Base-by-base conservation (phyloP, 1,140 invertebrate genomes). In the Brachionus manjavacas region DNA sequence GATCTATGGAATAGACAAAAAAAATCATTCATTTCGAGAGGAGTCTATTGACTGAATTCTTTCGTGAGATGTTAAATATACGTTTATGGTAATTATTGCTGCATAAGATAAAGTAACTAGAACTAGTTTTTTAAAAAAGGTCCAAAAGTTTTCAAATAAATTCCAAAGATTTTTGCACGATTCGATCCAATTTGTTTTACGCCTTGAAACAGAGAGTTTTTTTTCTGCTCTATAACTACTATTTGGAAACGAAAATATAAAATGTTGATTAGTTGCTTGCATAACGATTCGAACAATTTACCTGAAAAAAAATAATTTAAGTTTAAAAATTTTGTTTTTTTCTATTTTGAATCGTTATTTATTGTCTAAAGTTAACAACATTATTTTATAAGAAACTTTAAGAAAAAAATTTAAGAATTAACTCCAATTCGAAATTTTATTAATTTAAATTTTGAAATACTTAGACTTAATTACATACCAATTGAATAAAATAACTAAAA, bases 121-220 rank as follows among this genome's bases (percentile, higher is more conserved):
- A 1, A 72, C 16, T 9, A 72, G 23, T 72, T 46, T 72, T 41
- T 72, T 72, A 20, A 72, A 72, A 72, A 72, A 72, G 0, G 12
- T 72, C 68, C 68, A 72, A 72, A 72, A 72, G 23, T 72, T 72
- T 72, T 72, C 68, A 20, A 72, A 72, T 20, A 72, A 72, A 72
- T 72, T 72, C 68, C 68, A 72, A 20, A 72, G 16, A 41, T 72
- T 72, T 72, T 43, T 72, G 35, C 68, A 72, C 3, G 68, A 72
- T 16, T 72, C 68, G n/a, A 43, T 11, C 16, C 31, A 72, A 39
- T 72, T 72, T 12, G 39, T 41, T 72, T 41, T 72, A 9, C n/a
- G 11, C 31, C 31, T 72, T 41, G 68, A 41, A 39, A 41, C 31
- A 20, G n/a, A 12, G 31, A 72, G 9, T 39, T 72, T 46, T 23